Conservation (phyloP, 2,888 invertebrate species). For the Drosophila birchii region DNA sequence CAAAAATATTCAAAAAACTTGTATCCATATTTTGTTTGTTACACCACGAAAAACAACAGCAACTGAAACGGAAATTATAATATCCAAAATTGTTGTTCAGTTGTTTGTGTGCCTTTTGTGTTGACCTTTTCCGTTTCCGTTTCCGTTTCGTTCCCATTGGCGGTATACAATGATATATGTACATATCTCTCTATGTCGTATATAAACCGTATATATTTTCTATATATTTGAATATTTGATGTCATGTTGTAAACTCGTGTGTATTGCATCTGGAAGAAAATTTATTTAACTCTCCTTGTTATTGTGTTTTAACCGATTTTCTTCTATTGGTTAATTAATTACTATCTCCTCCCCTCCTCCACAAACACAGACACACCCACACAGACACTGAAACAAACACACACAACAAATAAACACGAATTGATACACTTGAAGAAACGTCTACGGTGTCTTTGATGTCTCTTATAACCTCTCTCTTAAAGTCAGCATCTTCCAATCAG, state of each 20-base stretch:
- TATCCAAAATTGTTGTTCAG: slow-evolving; percentile 53
- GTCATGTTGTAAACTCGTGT: slow-evolving; percentile 73
- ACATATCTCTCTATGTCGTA: slow-evolving; percentile 53
- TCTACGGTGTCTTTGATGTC: slow-evolving; percentile 51
- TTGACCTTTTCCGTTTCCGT: slow-evolving; percentile 42
- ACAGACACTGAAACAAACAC: slow-evolving; percentile 28
- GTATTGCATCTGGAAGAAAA: slow-evolving; percentile 70
- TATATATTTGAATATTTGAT: slow-evolving; percentile 64
- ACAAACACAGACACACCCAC: slow-evolving; percentile 34
- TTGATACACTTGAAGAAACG: slow-evolving; percentile 38
- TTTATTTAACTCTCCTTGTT: slow-evolving; percentile 57
- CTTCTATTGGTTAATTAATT: slow-evolving; percentile 72
- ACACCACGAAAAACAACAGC: slow-evolving; percentile 55
- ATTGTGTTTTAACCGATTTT: slow-evolving; percentile 65
- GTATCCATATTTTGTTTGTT: slow-evolving; percentile 63
- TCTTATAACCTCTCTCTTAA: slow-evolving; percentile 14
- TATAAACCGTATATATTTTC: slow-evolving; percentile 55
- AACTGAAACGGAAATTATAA: slow-evolving; percentile 41
- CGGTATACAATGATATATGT: slow-evolving; percentile 54
- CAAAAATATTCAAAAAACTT: slow-evolving; percentile 45
- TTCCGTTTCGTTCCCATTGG: slow-evolving; percentile 49
- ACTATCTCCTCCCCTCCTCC: slow-evolving; percentile 40
- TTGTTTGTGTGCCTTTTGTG: slow-evolving; percentile 32
- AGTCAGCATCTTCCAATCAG: slow-evolving; percentile 24
- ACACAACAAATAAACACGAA: slow-evolving; percentile 10